A percentile compares a stretch with the other conserved stretches of the same genome.
These are phyloP conservation scores for Drosophila subobscura DNA, from an alignment of 1,140 invertebrate genomes.

Conservation along the genomic window DNA sequence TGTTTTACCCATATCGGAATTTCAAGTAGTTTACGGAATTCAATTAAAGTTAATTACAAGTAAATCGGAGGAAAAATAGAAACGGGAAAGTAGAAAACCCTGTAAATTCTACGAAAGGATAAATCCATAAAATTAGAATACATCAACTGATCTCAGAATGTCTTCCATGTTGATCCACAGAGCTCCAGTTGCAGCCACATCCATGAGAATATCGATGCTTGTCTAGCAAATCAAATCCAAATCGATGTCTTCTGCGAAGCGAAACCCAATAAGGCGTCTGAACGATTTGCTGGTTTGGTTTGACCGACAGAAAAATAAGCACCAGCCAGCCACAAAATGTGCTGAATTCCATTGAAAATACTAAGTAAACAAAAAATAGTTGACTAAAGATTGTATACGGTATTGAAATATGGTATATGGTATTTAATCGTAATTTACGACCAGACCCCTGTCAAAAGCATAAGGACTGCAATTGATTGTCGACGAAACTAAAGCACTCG, in stretches of 20 bases:
- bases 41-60: constrained; percentile 15
- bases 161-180: no score
- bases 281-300: neutral
- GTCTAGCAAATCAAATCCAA: no score
- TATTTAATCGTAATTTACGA: constrained; percentile 30
- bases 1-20: constrained; percentile 19
- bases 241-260: no score
- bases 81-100: no score
- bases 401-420: neutral
- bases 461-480: constrained; percentile 21
- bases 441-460: constrained; percentile 13
- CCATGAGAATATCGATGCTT: no score
- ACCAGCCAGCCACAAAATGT: constrained; percentile 19
- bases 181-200: no score
- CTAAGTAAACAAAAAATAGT: constrained; percentile 11
- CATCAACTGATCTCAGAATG: no score
- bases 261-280: neutral
- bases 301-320: neutral
- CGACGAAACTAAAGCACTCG: neutral
- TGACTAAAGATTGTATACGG: constrained; percentile 22
- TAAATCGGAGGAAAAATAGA: no score
- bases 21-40: constrained; percentile 23
- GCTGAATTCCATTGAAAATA: constrained; percentile 30
- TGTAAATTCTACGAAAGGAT: neutral
- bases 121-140: neutral